Conservation (phyloP, 2,888 invertebrate genomes). For the Gymnocheta viridis region DNA sequence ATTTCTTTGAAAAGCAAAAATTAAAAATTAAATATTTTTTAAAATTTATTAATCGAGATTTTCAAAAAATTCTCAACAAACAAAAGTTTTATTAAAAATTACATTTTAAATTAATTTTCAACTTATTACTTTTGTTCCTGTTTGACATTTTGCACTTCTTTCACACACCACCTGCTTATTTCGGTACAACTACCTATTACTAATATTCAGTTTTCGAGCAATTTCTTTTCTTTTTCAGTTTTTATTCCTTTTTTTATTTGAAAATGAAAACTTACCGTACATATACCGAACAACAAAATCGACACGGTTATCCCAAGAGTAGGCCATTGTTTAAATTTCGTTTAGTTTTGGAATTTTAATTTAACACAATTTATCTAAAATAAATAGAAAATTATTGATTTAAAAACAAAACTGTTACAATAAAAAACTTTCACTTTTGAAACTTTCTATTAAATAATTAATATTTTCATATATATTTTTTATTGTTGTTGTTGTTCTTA, state of each 20-base stretch:
- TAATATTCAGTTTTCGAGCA: neutral
- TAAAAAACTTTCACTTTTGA: slow-evolving; percentile 1
- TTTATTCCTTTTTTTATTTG: neutral
- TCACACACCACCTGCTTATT: slow-evolving; percentile 10
- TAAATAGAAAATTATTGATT: slow-evolving; percentile 35
- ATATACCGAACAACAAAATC: slow-evolving; percentile 91
- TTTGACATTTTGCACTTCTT: neutral
- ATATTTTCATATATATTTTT: no score
- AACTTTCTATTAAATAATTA: neutral
- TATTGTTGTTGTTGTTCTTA: neutral
- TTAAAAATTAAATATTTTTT: neutral
- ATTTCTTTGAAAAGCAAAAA: neutral
- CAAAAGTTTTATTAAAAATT: no score
- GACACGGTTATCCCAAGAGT: slow-evolving; percentile 92
- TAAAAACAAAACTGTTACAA: slow-evolving; percentile 10
- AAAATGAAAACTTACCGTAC: slow-evolving; percentile 87
- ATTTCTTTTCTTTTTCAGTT: neutral
- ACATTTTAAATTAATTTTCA: neutral
- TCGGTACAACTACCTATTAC: neutral
- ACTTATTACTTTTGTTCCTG: neutral
- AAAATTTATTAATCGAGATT: no score
- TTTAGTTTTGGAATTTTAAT: slow-evolving; percentile 65
- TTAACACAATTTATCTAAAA: slow-evolving; percentile 74
- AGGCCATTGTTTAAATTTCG: slow-evolving; percentile 85
- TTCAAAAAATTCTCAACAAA: no score